Percentiles rank a stretch among this genome's conserved stretches.
Evolutionary conservation across 2,797 vertebrate species (phyloP).

Genomic region (Oophaga sylvatica): DNA sequence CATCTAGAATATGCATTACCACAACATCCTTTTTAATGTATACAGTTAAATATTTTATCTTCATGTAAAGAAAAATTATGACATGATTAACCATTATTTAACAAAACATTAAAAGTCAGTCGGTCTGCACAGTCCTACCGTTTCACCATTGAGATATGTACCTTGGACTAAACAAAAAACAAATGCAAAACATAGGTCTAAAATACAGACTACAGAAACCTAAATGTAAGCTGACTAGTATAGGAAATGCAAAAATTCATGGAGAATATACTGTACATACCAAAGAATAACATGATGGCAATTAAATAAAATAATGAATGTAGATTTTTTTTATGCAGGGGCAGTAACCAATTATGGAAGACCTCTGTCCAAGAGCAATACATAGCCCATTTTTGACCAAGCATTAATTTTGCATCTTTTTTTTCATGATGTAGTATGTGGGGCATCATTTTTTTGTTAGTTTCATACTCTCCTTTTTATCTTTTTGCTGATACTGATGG

Average conservation of each 20-base stretch:
- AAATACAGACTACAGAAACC: not conserved
- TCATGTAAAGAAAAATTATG: not conserved
- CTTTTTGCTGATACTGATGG: too few relatives aligned
- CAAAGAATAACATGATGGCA: not conserved
- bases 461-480: too few relatives aligned
- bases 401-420: too few relatives aligned
- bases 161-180: not conserved
- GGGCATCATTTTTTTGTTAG: too few relatives aligned
- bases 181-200: not conserved
- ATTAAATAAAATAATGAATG: not conserved
- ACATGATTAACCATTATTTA: not conserved
- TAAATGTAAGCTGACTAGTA: not conserved
- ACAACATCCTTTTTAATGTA: not conserved
- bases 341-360: too few relatives aligned
- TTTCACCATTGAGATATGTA: not conserved
- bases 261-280: not conserved
- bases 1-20: not conserved
- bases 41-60: not conserved
- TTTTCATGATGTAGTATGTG: too few relatives aligned
- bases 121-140: not conserved
- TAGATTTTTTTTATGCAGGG: too few relatives aligned
- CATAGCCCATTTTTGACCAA: too few relatives aligned
- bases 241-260: not conserved
- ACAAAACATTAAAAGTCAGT: not conserved
- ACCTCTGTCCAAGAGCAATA: too few relatives aligned